A percentile compares a stretch with the other conserved stretches of the same genome.
Conservation (phyloP, 2,113 vertebrate genomes). For the Coracopsis vasa region DNA sequence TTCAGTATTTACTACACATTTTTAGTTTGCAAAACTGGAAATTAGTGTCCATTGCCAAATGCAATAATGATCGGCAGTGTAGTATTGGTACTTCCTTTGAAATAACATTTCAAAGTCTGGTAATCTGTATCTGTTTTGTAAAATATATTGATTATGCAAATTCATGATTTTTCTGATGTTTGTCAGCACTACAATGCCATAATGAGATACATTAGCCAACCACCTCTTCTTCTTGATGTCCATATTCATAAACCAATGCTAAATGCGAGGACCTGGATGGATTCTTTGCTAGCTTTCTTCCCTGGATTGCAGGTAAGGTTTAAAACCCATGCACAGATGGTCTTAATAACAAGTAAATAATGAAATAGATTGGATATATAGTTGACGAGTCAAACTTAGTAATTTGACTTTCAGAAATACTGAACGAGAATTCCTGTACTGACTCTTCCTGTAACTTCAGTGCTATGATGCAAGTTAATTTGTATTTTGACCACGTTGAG, state of each 20-base stretch:
- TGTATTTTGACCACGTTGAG: neutral
- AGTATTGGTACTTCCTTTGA: neutral
- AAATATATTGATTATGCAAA: neutral
- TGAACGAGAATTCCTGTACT: neutral
- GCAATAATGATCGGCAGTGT: neutral
- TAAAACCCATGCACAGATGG: neutral
- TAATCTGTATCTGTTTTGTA: neutral
- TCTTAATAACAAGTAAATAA: neutral
- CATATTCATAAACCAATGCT: conserved; percentile 98
- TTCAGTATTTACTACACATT: neutral
- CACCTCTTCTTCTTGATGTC: conserved; percentile 93
- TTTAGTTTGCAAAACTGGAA: neutral
- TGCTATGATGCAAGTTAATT: neutral
- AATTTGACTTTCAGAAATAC: neutral
- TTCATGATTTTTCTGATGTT: neutral
- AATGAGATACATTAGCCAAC: conserved; percentile 99
- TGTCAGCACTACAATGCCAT: conserved; percentile 96
- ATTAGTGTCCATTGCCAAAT: neutral
- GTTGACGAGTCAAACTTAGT: neutral
- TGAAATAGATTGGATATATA: neutral
- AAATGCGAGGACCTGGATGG: conserved; percentile 98
- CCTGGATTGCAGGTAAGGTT: conserved; percentile 91
- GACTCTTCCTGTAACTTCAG: neutral
- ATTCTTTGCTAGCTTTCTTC: conserved; percentile 96
- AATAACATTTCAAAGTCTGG: neutral